These are phyloP conservation scores for Coboldia fuscipes DNA, from an alignment of 1,140 invertebrate species.

Conservation along the genomic window DNA sequence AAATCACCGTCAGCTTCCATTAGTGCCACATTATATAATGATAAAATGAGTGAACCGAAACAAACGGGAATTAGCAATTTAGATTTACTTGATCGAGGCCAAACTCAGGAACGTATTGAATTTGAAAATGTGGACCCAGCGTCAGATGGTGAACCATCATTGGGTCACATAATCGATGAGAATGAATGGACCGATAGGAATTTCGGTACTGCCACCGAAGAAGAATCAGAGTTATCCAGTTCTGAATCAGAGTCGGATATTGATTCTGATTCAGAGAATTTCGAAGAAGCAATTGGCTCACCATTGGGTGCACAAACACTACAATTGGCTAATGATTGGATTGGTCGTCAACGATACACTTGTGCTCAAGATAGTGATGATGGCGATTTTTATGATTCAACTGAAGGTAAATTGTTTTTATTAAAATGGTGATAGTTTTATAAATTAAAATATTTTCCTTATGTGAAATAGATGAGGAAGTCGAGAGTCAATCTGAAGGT, in stretches of 20 bases:
- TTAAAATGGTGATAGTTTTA: background rate
- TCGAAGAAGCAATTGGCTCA: constrained; percentile 21
- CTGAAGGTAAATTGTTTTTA: constrained; percentile 9
- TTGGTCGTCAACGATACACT: constrained; percentile 19
- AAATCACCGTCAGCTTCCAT: constrained; percentile 11
- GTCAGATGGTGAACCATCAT: constrained; percentile 47
- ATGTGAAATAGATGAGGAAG: constrained; percentile 48
- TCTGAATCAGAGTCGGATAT: constrained; percentile 15
- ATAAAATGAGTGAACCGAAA: constrained; percentile 1
- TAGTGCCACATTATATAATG: no score
- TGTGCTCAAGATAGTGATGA: constrained; percentile 9
- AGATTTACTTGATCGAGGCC: constrained; percentile 34
- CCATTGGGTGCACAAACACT: constrained; percentile 20
- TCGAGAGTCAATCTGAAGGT: constrained; percentile 48
- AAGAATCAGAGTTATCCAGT: constrained; percentile 31
- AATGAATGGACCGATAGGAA: constrained; percentile 86
- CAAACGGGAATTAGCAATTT: constrained; percentile 26
- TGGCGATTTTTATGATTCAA: constrained; percentile 20
- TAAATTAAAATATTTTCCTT: background rate
- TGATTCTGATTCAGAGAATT: constrained; percentile 17
- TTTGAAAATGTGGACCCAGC: constrained; percentile 37
- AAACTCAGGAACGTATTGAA: constrained; percentile 68
- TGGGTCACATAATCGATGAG: constrained; percentile 56
- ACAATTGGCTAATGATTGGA: constrained; percentile 20
- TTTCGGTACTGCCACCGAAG: constrained; percentile 59